These are phyloP conservation scores for Bruchidius siliquastri DNA, from an alignment of 2,888 invertebrate species.

Conservation along the genomic window DNA sequence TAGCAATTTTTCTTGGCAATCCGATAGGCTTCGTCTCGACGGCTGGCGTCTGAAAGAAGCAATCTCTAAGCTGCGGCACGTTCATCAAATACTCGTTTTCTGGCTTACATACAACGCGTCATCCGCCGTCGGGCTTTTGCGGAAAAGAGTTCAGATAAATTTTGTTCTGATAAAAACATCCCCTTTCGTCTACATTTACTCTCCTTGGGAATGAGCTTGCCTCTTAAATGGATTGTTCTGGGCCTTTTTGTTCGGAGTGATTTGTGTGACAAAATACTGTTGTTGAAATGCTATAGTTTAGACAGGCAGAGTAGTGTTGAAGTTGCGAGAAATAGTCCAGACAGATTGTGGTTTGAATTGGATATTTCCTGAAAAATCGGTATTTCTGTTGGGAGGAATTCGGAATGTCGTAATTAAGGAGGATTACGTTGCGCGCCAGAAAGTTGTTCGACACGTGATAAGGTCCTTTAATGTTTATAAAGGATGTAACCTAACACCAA, in stretches of 20 bases:
- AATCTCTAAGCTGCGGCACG: not conserved
- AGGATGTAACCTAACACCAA: too few relatives aligned
- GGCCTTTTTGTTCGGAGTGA: not conserved
- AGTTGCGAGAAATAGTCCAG: not conserved
- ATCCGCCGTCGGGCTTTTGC: not conserved
- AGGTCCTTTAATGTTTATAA: too few relatives aligned
- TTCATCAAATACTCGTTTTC: not conserved
- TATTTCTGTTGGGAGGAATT: too few relatives aligned
- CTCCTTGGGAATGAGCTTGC: not conserved
- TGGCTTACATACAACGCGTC: not conserved
- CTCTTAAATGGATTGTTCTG: not conserved
- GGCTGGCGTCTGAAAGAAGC: not conserved
- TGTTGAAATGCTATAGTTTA: not conserved
- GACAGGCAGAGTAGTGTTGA: not conserved
- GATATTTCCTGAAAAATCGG: too few relatives aligned
- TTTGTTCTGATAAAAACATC: not conserved
- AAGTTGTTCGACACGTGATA: too few relatives aligned
- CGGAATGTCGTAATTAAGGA: too few relatives aligned
- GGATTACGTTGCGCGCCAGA: too few relatives aligned
- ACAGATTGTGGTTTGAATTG: not conserved
- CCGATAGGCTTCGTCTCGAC: not conserved
- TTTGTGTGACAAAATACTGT: not conserved
- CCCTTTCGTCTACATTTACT: not conserved
- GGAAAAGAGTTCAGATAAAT: not conserved
- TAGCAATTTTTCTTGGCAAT: not conserved